These are phyloP conservation scores for Lytechinus variegatus DNA, from an alignment of 35 echinoderm and acorn worm genomes.

Conservation along the genomic window DNA sequence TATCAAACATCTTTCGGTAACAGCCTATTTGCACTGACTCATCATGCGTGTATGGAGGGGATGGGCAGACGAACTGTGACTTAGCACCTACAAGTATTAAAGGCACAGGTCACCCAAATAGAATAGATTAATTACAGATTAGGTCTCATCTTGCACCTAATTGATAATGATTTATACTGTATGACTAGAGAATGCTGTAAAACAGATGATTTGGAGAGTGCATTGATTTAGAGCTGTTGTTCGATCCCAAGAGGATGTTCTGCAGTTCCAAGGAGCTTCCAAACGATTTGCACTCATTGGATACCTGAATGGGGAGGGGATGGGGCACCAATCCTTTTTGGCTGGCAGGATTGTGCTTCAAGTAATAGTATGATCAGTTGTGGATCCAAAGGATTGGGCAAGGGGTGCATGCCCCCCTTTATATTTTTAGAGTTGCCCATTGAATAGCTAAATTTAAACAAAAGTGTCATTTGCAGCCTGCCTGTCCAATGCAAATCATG, in stretches of 20 bases:
- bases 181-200: background rate
- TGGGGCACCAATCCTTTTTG: background rate
- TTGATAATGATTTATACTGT: background rate
- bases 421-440: no score
- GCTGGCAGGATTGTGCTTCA: background rate
- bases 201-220: background rate
- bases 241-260: background rate
- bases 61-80: background rate
- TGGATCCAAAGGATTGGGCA: no score
- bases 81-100: background rate
- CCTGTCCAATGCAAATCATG: no score
- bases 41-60: background rate
- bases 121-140: background rate
- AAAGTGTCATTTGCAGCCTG: no score
- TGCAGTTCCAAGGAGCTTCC: no score
- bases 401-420: no score
- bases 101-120: background rate
- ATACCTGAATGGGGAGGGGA: no score
- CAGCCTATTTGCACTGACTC: background rate
- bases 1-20: background rate
- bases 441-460: no score
- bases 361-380: no score
- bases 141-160: conserved; percentile 11
- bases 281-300: no score
- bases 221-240: background rate